A percentile compares a stretch with the other conserved stretches of the same genome.
phyloP scores from a whole-genome alignment of 2,888 invertebrate genomes.

The Reticulitermes lucifugus region DNA sequence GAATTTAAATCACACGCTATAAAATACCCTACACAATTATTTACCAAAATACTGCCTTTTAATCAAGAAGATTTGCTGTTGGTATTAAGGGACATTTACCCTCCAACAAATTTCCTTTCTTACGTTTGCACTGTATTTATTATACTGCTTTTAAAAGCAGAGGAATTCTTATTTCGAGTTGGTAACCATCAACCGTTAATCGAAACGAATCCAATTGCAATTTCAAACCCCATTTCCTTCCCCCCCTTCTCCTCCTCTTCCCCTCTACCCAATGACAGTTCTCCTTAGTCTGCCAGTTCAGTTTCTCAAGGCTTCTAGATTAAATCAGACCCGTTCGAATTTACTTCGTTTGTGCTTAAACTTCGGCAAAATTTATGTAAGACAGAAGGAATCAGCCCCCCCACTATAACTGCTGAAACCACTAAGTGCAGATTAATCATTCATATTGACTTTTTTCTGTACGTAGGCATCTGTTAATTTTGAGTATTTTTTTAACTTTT shows the following conservation, averaged over 20 bases:
- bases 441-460: neutral
- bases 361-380: no score
- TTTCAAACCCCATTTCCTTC: neutral
- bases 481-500: neutral
- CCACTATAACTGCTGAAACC: no score
- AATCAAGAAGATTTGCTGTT: no score
- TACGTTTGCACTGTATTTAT: no score
- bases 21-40: no score
- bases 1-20: no score
- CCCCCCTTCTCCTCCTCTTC: neutral
- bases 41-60: no score
- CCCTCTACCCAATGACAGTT: neutral
- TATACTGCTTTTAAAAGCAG: neutral
- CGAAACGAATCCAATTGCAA: slow-evolving; percentile 28
- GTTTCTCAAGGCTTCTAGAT: slow-evolving; percentile 13
- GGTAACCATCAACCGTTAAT: neutral
- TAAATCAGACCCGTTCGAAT: neutral
- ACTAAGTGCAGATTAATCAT: no score
- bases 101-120: no score
- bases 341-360: no score
- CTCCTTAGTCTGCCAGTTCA: neutral
- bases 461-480: neutral
- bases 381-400: no score
- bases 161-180: slow-evolving; percentile 17
- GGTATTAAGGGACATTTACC: no score